These are phyloP conservation scores for Parazoanthus swiftii DNA, from an alignment of 92 coral and sea anemone species.

Conservation along the genomic window DNA sequence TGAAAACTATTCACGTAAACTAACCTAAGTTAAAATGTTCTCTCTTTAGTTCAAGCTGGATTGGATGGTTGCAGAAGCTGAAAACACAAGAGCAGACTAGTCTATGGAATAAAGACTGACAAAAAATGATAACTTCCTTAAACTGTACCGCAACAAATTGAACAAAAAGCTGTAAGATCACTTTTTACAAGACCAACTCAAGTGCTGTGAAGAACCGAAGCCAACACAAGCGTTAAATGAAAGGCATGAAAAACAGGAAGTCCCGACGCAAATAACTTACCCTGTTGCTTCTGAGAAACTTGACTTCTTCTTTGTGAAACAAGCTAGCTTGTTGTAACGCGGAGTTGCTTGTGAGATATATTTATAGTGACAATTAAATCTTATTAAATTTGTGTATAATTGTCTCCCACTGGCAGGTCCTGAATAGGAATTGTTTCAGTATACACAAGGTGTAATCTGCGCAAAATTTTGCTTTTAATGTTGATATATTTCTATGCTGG, in stretches of 20 bases:
- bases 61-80: not conserved
- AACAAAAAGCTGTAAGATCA: not conserved
- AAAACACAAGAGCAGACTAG: not conserved
- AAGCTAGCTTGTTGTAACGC: not conserved
- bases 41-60: not conserved
- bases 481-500: not conserved
- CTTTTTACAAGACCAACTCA: not conserved
- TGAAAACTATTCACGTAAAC: too few species aligned
- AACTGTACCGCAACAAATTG: too few species aligned
- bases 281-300: not conserved
- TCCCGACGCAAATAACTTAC: not conserved
- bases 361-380: not conserved
- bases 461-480: too few species aligned
- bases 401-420: not conserved
- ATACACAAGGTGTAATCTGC: not conserved
- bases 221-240: not conserved
- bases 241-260: not conserved
- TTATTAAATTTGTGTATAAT: too few species aligned
- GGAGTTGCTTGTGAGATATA: not conserved
- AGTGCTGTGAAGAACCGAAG: not conserved
- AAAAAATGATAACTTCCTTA: too few species aligned
- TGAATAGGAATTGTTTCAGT: not conserved
- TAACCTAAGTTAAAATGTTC: not conserved
- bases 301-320: not conserved
- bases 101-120: not conserved